A percentile compares a stretch with the other conserved stretches of the same genome.
These are phyloP conservation scores for Carettochelys insculpta DNA, from an alignment of 2,113 vertebrate genomes.

Conservation along the genomic window DNA sequence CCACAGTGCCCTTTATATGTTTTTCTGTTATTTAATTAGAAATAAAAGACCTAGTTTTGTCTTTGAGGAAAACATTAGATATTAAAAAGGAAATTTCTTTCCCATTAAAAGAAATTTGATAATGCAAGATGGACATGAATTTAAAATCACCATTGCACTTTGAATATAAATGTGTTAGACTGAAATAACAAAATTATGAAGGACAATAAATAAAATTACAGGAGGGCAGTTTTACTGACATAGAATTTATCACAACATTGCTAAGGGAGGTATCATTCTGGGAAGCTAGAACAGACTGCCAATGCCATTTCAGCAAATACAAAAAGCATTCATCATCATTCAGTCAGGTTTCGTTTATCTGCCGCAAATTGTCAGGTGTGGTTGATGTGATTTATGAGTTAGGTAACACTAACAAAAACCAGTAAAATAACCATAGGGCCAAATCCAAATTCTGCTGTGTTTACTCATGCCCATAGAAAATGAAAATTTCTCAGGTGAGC, in stretches of 20 bases:
- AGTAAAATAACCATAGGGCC: neutral
- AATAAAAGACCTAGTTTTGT: conserved; percentile 18
- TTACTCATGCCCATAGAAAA: neutral
- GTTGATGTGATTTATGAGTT: neutral
- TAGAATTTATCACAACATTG: conserved; percentile 12
- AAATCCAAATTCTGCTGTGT: neutral
- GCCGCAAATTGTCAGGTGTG: neutral
- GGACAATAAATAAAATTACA: conserved; percentile 35
- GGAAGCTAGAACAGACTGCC: neutral
- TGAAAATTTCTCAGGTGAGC: neutral
- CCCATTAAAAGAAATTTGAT: conserved; percentile 22
- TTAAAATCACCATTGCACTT: conserved; percentile 27
- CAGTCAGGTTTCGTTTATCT: neutral
- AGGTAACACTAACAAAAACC: neutral
- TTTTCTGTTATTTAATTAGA: neutral
- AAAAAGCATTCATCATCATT: neutral
- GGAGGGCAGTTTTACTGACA: conserved; percentile 11
- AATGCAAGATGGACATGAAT: conserved; percentile 42
- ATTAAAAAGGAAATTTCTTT: neutral
- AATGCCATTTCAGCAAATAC: neutral
- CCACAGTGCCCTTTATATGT: neutral
- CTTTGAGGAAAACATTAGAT: neutral
- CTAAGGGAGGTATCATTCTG: conserved; percentile 30
- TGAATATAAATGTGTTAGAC: conserved; percentile 24
- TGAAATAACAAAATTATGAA: conserved; percentile 55